These are phyloP conservation scores for Alcis repandata DNA, from an alignment of 2,888 invertebrate species.

Conservation along the genomic window DNA sequence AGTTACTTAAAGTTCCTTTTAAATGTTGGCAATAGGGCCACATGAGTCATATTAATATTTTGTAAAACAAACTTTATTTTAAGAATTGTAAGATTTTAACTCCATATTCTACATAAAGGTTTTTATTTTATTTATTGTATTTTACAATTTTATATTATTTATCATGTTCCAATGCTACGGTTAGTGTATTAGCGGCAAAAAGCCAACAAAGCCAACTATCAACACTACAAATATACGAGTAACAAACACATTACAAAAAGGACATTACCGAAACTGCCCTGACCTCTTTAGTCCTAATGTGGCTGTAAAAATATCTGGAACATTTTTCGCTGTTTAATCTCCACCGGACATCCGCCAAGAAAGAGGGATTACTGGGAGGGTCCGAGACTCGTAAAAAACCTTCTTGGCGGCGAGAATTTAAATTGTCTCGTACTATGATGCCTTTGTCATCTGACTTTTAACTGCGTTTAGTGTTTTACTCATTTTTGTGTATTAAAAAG, in stretches of 20 bases:
- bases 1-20: too few species aligned
- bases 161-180: too few species aligned
- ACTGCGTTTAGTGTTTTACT: not conserved
- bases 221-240: conserved; percentile 12
- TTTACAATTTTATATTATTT: too few species aligned
- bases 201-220: not conserved
- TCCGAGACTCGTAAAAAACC: conserved; percentile 35
- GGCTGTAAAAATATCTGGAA: conserved; percentile 48
- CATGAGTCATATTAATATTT: too few species aligned
- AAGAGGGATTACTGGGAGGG: conserved; percentile 45
- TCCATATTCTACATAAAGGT: too few species aligned
- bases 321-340: conserved; percentile 51
- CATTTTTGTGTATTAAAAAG: not conserved
- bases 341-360: conserved; percentile 45
- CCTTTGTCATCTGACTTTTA: conserved; percentile 6
- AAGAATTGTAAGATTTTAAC: too few species aligned
- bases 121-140: too few species aligned
- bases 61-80: too few species aligned
- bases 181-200: not conserved
- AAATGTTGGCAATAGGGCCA: not conserved
- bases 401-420: conserved; percentile 20
- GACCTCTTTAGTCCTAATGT: conserved; percentile 41
- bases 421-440: conserved; percentile 16
- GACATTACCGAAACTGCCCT: conserved; percentile 34
- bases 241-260: conserved; percentile 35